Evolutionary conservation across 2,113 vertebrate species (phyloP).

Genomic region (Tetrao urogallus): DNA sequence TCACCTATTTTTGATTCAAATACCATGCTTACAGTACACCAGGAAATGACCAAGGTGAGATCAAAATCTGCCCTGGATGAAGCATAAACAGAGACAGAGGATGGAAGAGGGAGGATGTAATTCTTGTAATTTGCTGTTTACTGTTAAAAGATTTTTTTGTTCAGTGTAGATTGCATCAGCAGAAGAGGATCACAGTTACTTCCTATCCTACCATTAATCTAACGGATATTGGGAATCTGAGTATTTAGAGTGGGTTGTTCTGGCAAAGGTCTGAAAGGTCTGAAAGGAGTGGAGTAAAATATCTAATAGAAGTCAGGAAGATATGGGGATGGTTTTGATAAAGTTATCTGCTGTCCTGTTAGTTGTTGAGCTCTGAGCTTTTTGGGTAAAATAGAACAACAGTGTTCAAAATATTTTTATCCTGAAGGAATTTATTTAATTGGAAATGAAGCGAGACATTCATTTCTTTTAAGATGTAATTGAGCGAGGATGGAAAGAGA

Average conservation of each 20-base stretch:
- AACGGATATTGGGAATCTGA: not conserved
- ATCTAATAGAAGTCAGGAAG: not conserved
- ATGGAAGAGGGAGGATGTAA: not conserved
- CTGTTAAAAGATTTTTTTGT: conserved; percentile 13
- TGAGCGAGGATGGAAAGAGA: not conserved
- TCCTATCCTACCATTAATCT: conserved; percentile 25
- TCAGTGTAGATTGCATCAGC: not conserved
- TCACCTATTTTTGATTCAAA: conserved; percentile 28
- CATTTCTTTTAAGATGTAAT: not conserved
- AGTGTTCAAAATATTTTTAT: not conserved
- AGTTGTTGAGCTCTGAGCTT: not conserved
- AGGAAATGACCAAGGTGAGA: conserved; percentile 34
- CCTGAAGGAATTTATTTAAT: not conserved
- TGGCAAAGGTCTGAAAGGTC: not conserved
- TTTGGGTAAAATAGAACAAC: not conserved
- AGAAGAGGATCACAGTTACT: conserved; percentile 1
- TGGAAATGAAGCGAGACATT: not conserved
- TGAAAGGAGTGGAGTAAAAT: not conserved
- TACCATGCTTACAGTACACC: conserved; percentile 1
- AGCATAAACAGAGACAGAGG: conserved; percentile 12
- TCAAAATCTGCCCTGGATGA: conserved; percentile 11
- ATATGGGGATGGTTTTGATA: not conserved
- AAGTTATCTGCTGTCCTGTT: not conserved
- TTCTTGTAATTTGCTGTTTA: conserved; percentile 4
- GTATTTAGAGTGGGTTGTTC: not conserved